phyloP scores from a whole-genome alignment of 2,113 vertebrate species.

The Candoia aspera region DNA sequence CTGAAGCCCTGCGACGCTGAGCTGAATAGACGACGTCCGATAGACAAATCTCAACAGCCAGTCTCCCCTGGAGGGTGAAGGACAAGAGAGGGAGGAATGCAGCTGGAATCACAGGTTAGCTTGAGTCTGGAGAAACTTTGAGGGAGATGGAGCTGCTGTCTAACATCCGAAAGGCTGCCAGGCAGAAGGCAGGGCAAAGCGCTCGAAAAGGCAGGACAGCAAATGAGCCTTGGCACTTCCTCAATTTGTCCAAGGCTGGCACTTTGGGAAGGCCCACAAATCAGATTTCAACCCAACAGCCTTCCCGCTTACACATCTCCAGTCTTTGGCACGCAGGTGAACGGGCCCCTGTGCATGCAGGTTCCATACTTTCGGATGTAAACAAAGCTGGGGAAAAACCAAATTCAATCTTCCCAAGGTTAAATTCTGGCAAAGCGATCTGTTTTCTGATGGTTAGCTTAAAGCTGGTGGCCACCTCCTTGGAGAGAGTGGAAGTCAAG shows the following conservation, averaged over 20 bases:
- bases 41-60: conserved; percentile 97
- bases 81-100: background rate
- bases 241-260: background rate
- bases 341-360: accelerated
- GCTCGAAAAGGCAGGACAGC: background rate
- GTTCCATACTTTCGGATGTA: background rate
- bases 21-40: conserved; percentile 86
- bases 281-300: background rate
- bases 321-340: background rate
- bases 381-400: background rate
- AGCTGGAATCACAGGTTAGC: background rate
- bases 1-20: conserved; percentile 91
- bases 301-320: background rate
- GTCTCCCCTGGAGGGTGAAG: conserved; percentile 81
- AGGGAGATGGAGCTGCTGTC: background rate
- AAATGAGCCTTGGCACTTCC: background rate
- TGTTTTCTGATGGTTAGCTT: background rate
- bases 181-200: background rate
- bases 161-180: background rate
- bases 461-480: background rate
- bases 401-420: background rate
- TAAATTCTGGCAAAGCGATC: background rate
- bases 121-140: background rate
- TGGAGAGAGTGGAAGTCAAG: background rate
- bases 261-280: background rate